Base-by-base conservation (phyloP, 2,888 invertebrate genomes). In the Tenthredo mesomela region DNA sequence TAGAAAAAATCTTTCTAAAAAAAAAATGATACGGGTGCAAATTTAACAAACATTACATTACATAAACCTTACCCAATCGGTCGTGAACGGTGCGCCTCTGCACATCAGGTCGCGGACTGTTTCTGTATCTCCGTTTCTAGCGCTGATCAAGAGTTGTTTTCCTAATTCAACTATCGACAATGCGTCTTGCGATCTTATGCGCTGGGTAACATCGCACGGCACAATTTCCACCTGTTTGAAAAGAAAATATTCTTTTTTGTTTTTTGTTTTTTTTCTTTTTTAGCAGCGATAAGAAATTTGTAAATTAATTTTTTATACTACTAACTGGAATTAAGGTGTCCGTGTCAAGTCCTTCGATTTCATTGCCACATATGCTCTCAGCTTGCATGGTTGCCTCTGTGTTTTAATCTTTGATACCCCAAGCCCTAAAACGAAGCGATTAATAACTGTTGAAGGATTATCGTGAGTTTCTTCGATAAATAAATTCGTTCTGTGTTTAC, bases 71-170 rank as follows among this genome's bases (percentile, higher is more conserved):
- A 98, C 98, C 98, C 98, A 98, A 93, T 98, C 98, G 2, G 98
- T 96, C 12, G 97, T 97, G 91, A 98, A 98, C 40, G 98, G 98
- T 75, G 98, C 98, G 77, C 98, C 98, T 93, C 96, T 96, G 43
- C 96, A 95, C 95, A 98, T 96, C 85, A 98, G 95, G 71, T 95
- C 95, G 85, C 96, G 95, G 33, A 98, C 97, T 87, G 95, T 95
- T 85, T 95, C 95, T 4, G 97, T 95, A 92, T 98, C 96, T 0
- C 98, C 98, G 87, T 96, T 96, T 88, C 96, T 95, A 67, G 98
- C 96, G 84, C 96, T 96, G 91, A 96, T 95, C 88, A 98, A 94
- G 90, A 98, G 94, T 85, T 96, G 95, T 89, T 98, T 98, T 21
- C 98, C 98, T 88, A 98, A 94, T 94, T 98, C 98, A 87, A 96